Evolutionary conservation across 2,888 invertebrate genomes (phyloP).

Genomic region (Drosophila maculinotata): DNA sequence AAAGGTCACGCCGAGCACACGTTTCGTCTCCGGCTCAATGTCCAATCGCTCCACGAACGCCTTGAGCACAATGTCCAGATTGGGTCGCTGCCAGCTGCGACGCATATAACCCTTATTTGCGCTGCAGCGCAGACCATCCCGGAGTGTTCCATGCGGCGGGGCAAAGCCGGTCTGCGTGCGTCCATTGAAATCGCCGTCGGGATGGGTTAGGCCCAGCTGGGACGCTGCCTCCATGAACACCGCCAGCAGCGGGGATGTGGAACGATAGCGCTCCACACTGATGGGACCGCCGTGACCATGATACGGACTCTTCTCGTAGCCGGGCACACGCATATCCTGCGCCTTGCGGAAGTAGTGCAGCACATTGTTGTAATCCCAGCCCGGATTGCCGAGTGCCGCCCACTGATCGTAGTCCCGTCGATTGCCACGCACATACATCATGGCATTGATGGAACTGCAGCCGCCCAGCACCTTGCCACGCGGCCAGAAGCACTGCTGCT

Average conservation of each 20-base stretch:
- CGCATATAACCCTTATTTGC: constrained; percentile 93
- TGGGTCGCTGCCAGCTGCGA: constrained; percentile 88
- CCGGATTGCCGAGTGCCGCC: constrained; percentile 90
- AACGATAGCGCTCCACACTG: constrained; percentile 90
- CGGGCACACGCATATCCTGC: constrained; percentile 90
- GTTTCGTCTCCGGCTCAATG: constrained; percentile 87
- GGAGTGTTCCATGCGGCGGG: constrained; percentile 90
- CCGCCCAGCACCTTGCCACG: constrained; percentile 93
- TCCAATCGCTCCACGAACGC: constrained; percentile 89
- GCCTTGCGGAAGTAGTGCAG: constrained; percentile 92
- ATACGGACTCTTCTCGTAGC: constrained; percentile 86
- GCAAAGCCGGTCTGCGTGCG: constrained; percentile 92
- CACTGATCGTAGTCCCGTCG: constrained; percentile 94
- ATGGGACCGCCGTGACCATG: constrained; percentile 91
- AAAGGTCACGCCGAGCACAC: constrained; percentile 89
- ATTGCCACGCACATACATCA: constrained; percentile 95
- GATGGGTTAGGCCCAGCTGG: constrained; percentile 88
- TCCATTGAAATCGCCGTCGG: constrained; percentile 91
- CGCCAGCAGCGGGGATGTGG: constrained; percentile 89
- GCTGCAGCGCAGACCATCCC: constrained; percentile 92
- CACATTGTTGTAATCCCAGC: constrained; percentile 92
- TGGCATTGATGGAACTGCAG: constrained; percentile 93
- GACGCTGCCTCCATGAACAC: constrained; percentile 89
- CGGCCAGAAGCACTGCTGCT: constrained; percentile 90
- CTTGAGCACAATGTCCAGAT: constrained; percentile 90